phyloP scores from a whole-genome alignment of 2,113 vertebrate species.

The Neoarius graeffei region DNA sequence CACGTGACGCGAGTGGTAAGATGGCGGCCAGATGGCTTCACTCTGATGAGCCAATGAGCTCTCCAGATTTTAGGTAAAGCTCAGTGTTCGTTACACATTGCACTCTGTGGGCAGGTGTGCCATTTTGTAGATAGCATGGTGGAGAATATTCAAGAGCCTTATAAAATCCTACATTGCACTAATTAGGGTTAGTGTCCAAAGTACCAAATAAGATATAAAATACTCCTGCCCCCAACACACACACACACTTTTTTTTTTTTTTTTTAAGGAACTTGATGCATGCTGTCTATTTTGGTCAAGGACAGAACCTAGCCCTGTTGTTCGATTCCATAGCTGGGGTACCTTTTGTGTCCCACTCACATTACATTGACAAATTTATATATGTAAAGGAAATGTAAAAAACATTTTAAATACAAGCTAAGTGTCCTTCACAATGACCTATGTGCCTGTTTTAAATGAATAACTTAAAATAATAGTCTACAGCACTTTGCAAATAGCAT shows the following conservation, averaged over 20 bases:
- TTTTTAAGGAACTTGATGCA: not conserved
- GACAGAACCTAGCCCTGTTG: not conserved
- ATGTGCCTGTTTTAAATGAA: not conserved
- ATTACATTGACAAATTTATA: not conserved
- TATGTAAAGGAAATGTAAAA: not conserved
- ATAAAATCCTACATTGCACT: not conserved
- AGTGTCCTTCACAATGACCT: not conserved
- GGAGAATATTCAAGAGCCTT: not conserved
- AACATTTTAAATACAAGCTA: not conserved
- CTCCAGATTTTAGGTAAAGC: no score
- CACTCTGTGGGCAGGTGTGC: not conserved
- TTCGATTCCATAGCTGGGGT: not conserved
- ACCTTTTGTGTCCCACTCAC: not conserved
- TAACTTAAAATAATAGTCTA: not conserved
- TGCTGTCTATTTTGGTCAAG: not conserved
- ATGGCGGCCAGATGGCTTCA: no score
- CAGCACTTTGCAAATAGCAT: not conserved
- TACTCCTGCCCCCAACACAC: not conserved
- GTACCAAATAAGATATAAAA: not conserved
- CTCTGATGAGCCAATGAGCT: no score
- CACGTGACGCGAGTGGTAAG: no score
- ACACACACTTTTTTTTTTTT: no score
- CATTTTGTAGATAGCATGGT: not conserved
- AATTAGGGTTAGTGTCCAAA: not conserved
- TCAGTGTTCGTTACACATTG: no score